Base-by-base conservation (phyloP, 2,797 vertebrate genomes). In the Crypturellus tataupa region DNA sequence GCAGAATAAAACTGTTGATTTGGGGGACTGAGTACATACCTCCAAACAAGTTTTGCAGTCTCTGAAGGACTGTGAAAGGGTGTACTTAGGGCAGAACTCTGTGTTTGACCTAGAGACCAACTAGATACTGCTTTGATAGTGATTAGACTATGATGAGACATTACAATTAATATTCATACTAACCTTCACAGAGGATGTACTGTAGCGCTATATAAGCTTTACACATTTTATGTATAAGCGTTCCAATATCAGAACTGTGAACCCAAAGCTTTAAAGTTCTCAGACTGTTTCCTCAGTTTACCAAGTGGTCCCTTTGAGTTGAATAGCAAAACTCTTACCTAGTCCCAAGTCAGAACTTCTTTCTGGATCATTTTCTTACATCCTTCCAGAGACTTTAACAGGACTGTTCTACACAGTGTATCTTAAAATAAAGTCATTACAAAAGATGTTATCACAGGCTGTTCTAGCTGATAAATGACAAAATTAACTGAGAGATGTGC, bases 331-430 rank as follows among this genome's bases (percentile, higher is more conserved):
- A 40, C 8, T 53, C 1, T 1, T 39, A 12, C 39, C 14, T 49
- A 20, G 5, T 17, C 23, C 24, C 10, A 64, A 70, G 24, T 87
- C 15, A 75, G 27, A 84, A 37, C 72, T 37, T 58, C 10, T 53
- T 53, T 53, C 39, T 23, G 37, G 68, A 49, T 18, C 25, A 7
- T 37, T 39, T 18, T 6, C 3, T 35, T 31, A 1, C 27, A 10
- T 40, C 3, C 2, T 3, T 77, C 2, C 10, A 27, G 3, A 65
- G 4, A 37, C 7, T 3, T 29, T 39, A 68, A 76, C 8, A 10
- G 10, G 11, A 18, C 10, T 67, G 21, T 47, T 80, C 31, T 69
- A 25, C 60, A 2, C 24, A 40, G 12, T 16, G 7, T 55, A 1
- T 79, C 42, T 49, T 75, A 23, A 87, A 72, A 27, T 7, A 51